phyloP scores from a whole-genome alignment of 2,797 vertebrate species.

The Chelidonichthys spinosus region DNA sequence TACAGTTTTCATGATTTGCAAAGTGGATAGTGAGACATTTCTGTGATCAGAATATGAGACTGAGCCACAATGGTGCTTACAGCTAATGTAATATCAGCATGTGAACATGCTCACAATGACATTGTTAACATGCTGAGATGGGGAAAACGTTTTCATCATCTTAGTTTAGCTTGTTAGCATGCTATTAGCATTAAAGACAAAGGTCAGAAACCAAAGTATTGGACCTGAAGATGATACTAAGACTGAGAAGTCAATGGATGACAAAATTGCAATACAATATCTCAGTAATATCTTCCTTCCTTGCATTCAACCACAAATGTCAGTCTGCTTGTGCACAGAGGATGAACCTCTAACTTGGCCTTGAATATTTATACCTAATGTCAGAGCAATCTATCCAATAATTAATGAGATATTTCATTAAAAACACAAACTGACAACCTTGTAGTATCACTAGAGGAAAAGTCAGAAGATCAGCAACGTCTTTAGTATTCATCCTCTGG shows the following conservation, averaged over 20 bases:
- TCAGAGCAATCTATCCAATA: neutral
- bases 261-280: neutral
- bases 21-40: constrained; percentile 8
- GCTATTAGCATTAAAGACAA: neutral
- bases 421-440: neutral
- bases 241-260: neutral
- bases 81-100: neutral
- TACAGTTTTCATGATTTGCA: neutral
- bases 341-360: too few species aligned
- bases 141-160: neutral
- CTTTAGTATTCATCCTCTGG: too few species aligned
- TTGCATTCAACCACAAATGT: neutral
- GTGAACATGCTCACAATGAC: neutral
- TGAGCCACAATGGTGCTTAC: neutral
- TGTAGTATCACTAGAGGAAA: neutral
- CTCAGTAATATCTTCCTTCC: too few species aligned
- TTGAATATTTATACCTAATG: neutral
- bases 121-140: neutral
- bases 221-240: neutral
- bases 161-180: neutral
- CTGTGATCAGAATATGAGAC: neutral
- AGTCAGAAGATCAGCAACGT: too few species aligned
- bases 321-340: neutral
- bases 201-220: neutral
- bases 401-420: neutral